Percentiles rank a stretch among this genome's conserved stretches.
Conservation (phyloP, 2,113 vertebrate genomes). For the Zeus faber region DNA sequence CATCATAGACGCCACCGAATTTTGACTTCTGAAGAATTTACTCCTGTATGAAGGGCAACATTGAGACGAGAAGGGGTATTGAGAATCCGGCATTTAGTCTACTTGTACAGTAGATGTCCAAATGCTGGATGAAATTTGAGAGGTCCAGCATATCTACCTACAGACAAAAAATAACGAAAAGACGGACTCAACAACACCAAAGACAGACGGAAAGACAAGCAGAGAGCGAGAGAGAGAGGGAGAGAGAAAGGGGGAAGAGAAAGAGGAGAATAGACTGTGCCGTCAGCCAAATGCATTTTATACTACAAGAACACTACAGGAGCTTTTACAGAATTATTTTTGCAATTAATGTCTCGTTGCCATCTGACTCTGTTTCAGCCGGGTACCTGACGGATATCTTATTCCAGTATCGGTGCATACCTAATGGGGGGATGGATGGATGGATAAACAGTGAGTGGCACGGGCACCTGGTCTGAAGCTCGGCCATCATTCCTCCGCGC, state of each 20-base stretch:
- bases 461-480: conserved; percentile 16
- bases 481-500: conserved; percentile 32
- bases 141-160: conserved; percentile 28
- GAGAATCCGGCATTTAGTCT: conserved; percentile 13
- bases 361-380: no score
- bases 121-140: conserved; percentile 32
- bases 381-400: no score
- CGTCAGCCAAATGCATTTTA: no score
- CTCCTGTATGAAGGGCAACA: no score
- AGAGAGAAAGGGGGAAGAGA: not conserved
- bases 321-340: no score
- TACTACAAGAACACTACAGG: no score
- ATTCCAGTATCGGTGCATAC: no score
- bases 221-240: conserved; percentile 4
- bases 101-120: no score
- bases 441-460: not conserved
- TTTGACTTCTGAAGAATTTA: no score
- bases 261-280: not conserved
- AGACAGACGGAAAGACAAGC: conserved; percentile 13
- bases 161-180: conserved; percentile 1
- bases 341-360: no score
- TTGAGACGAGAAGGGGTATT: conserved; percentile 14
- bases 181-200: not conserved
- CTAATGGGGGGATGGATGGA: not conserved
- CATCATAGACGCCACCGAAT: no score